These are phyloP conservation scores for Macrostomum lignano DNA, from an alignment of 1,140 invertebrate species.

Conservation along the genomic window DNA sequence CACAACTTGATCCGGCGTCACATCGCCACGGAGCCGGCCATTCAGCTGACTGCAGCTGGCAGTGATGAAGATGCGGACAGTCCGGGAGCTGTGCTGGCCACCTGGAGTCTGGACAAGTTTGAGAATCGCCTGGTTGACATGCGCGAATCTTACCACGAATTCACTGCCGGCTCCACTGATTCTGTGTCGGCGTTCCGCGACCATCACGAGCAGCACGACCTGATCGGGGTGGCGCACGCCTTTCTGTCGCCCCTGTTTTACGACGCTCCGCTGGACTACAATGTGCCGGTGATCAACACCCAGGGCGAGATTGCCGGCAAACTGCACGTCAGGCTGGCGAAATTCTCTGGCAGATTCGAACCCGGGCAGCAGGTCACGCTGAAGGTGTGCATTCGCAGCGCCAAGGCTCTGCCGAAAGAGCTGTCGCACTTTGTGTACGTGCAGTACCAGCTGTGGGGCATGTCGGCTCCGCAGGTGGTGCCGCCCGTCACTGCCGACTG, in stretches of 20 bases:
- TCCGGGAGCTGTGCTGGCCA: too few relatives aligned
- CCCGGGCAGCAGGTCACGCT: neutral
- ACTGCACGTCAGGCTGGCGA: too few relatives aligned
- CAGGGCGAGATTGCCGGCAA: too few relatives aligned
- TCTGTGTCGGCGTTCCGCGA: constrained; percentile 65
- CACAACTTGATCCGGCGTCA: constrained; percentile 74
- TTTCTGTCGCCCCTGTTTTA: constrained; percentile 80
- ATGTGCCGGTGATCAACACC: constrained; percentile 90
- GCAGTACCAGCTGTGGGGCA: constrained; percentile 74
- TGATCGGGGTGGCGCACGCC: constrained; percentile 90
- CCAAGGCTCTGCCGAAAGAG: neutral
- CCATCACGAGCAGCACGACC: constrained; percentile 74
- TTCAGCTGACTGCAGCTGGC: constrained; percentile 80
- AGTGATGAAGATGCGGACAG: constrained; percentile 34
- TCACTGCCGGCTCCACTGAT: constrained; percentile 31
- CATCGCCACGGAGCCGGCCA: constrained; percentile 85
- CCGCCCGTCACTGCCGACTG: too few relatives aligned
- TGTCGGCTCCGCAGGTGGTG: constrained; percentile 42
- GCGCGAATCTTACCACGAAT: constrained; percentile 79
- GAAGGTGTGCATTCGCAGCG: neutral
- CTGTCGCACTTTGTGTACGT: constrained; percentile 3
- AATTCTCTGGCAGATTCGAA: too few relatives aligned
- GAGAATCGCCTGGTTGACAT: constrained; percentile 92
- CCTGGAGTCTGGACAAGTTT: constrained; percentile 91
- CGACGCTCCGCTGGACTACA: constrained; percentile 74